Base-by-base conservation (phyloP, 2,888 invertebrate species). In the Opisthograptis luteolata region DNA sequence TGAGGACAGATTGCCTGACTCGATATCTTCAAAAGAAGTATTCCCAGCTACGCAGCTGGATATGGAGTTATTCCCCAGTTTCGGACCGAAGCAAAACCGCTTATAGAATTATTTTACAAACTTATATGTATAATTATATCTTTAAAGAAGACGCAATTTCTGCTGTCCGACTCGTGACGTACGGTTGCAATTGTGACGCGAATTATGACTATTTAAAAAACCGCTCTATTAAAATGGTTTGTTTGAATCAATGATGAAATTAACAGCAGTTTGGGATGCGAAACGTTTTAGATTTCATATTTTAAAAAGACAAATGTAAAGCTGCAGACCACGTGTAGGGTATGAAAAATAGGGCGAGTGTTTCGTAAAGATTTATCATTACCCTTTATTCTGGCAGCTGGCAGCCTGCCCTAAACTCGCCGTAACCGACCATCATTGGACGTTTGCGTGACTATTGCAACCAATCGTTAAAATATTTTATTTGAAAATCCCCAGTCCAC, bases 141-240 rank as follows among this genome's bases (percentile, higher is more conserved):
- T n/a, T n/a, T n/a, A n/a, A n/a, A n/a, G n/a, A n/a, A n/a, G n/a
- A n/a, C n/a, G n/a, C n/a, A n/a, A n/a, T n/a, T n/a, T n/a, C n/a
- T n/a, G n/a, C n/a, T n/a, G n/a, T n/a, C n/a, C n/a, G n/a, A n/a
- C n/a, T n/a, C n/a, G n/a, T n/a, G n/a, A n/a, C n/a, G n/a, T n/a
- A n/a, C n/a, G n/a, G 8, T 20, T 9, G 8, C 14, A 39, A n/a
- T 9, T 39, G 40, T 30, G 28, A 39, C 51, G 34, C 40, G 44
- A 41, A 48, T 42, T 46, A 56, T 44, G 47, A 43, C 54, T 46
- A 54, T 55, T 56, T 43, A 37, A 43, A 28, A 22, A 46, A 55
- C 61, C 37, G 45, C 58, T 56, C 63, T 58, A 30, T 58, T 54
- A 65, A 58, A 40, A 62, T 22, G 46, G 60, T 66, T 60, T 58